These are phyloP conservation scores for Maniola hyperantus DNA, from an alignment of 2,888 invertebrate genomes.

Conservation along the genomic window DNA sequence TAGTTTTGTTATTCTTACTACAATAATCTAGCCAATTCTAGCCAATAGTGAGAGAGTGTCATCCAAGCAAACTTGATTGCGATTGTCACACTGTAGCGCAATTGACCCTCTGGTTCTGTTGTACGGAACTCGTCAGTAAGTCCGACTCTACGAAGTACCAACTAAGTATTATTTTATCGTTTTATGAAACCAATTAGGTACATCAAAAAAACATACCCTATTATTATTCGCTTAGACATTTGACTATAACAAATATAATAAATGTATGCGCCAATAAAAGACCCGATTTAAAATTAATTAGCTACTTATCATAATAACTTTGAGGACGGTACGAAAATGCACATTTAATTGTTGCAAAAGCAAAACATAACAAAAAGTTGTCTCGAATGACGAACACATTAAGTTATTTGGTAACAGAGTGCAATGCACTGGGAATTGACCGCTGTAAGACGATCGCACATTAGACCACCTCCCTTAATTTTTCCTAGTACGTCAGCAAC, in stretches of 20 bases:
- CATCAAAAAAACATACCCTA: conserved; percentile 47
- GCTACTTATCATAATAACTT: conserved; percentile 71
- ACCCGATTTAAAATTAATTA: conserved; percentile 72
- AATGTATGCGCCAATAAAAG: conserved; percentile 55
- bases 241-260: conserved; percentile 51
- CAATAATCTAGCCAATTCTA: too few relatives aligned
- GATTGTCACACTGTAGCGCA: too few relatives aligned
- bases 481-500: too few relatives aligned
- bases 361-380: conserved; percentile 64
- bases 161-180: conserved; percentile 10
- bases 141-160: too few relatives aligned
- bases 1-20: too few relatives aligned
- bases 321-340: conserved; percentile 60
- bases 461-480: not conserved
- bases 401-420: conserved; percentile 74
- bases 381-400: conserved; percentile 65
- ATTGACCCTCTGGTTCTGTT: too few relatives aligned
- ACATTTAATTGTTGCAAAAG: conserved; percentile 69
- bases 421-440: conserved; percentile 72
- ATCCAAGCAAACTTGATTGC: too few relatives aligned
- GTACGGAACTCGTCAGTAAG: too few relatives aligned
- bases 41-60: too few relatives aligned
- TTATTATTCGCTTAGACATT: conserved; percentile 54
- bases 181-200: conserved; percentile 43
- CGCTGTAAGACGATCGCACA: conserved; percentile 40